Percentiles rank a stretch among this genome's conserved stretches.
Conservation (phyloP, 2,797 vertebrate species). For the Chrosomus eos region DNA sequence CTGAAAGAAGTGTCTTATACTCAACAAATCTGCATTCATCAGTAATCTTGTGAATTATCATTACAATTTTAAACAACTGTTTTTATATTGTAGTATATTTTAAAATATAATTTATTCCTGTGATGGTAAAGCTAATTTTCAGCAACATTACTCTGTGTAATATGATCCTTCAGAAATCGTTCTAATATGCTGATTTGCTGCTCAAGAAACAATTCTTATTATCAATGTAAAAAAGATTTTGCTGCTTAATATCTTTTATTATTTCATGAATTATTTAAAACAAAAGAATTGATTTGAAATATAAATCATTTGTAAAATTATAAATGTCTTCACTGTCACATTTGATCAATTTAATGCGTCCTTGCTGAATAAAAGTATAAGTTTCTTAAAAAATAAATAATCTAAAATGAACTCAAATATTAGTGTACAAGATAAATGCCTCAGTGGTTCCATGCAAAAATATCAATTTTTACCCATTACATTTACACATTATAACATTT, state of each 20-base stretch:
- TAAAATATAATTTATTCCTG: neutral
- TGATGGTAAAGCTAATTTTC: neutral
- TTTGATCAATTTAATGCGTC: neutral
- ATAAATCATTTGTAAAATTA: neutral
- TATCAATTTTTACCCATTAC: neutral
- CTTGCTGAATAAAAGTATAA: neutral
- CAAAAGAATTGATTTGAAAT: neutral
- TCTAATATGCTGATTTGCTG: neutral
- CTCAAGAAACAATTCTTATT: neutral
- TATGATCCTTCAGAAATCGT: neutral
- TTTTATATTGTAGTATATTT: neutral
- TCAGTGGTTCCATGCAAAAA: neutral
- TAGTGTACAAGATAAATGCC: neutral
- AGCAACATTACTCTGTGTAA: neutral
- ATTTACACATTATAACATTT: slow-evolving; percentile 2
- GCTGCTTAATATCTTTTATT: neutral
- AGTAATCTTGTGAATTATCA: neutral
- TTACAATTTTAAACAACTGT: neutral
- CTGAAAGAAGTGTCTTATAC: neutral
- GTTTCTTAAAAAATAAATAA: neutral
- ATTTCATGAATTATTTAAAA: neutral
- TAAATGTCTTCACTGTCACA: neutral
- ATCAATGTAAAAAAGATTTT: neutral
- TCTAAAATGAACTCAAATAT: neutral
- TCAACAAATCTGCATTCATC: neutral